Percentiles rank a stretch among this genome's conserved stretches.
Evolutionary conservation across 2,888 invertebrate genomes (phyloP).

Genomic region (Entomobrya proxima): DNA sequence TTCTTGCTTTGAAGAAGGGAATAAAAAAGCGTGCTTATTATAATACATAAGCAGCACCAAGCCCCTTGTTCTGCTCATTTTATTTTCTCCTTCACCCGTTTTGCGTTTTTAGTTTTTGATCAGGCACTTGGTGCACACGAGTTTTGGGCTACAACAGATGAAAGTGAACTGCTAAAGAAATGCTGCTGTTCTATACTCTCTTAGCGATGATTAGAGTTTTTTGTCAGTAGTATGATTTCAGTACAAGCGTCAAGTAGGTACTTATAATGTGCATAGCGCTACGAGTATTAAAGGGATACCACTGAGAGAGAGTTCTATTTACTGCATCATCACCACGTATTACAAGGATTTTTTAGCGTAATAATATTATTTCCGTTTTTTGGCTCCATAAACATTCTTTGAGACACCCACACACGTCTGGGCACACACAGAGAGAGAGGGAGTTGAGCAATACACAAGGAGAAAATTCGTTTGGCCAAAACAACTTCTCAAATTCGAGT

Average conservation of each 20-base stretch:
- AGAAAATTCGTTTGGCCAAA: not conserved
- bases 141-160: not conserved
- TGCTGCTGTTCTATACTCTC: not conserved
- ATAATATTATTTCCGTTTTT: not conserved
- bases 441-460: too few relatives aligned
- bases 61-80: too few relatives aligned
- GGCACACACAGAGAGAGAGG: too few relatives aligned
- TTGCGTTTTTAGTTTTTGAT: constrained; percentile 2
- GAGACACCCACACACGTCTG: not conserved
- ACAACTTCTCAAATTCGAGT: constrained; percentile 19
- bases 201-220: not conserved
- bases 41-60: too few relatives aligned
- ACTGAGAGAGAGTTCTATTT: too few relatives aligned
- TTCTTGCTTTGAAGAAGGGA: not conserved
- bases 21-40: not conserved
- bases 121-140: not conserved
- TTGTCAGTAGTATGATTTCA: not conserved
- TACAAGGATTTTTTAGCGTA: not conserved
- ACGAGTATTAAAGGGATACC: not conserved
- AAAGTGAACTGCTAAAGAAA: not conserved
- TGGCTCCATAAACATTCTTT: constrained; percentile 1
- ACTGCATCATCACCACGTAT: not conserved
- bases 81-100: too few relatives aligned
- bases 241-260: not conserved
- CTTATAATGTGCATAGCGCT: not conserved